Conservation (phyloP, 2,888 invertebrate genomes). For the Beris chalybata region DNA sequence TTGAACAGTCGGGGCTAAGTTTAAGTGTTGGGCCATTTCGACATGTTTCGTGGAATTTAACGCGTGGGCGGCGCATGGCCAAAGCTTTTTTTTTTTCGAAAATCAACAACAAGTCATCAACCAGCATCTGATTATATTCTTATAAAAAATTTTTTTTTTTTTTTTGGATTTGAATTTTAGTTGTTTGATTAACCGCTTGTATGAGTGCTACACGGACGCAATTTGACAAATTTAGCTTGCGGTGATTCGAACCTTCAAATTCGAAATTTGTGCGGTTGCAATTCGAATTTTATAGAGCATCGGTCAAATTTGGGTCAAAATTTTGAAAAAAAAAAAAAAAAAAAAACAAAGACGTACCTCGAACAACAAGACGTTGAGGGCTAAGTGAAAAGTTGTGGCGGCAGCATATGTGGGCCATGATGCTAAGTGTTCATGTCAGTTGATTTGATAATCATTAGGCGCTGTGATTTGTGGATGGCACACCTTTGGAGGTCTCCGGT, state of each 20-base stretch:
- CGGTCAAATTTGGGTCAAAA: slow-evolving; percentile 8
- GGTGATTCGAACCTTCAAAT: too few species aligned
- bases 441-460: background rate
- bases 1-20: too few species aligned
- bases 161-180: slow-evolving; percentile 28
- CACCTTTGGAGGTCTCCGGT: slow-evolving; percentile 20
- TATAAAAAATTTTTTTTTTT: slow-evolving; percentile 5
- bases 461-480: slow-evolving; percentile 2
- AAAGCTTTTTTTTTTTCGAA: slow-evolving; percentile 17
- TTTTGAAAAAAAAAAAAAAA: background rate
- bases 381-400: background rate
- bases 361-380: background rate
- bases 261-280: too few species aligned
- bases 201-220: background rate
- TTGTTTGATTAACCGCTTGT: slow-evolving; percentile 20
- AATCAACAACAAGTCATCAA: slow-evolving; percentile 24
- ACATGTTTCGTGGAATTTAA: slow-evolving; percentile 28
- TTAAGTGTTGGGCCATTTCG: background rate
- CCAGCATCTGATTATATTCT: slow-evolving; percentile 25
- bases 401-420: too few species aligned
- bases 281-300: too few species aligned
- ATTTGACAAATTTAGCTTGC: background rate
- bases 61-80: slow-evolving; percentile 31
- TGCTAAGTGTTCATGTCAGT: too few species aligned
- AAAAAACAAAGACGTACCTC: background rate